Percentiles rank a stretch among this genome's conserved stretches.
These are phyloP conservation scores for Pentamera pediparva DNA, from an alignment of 53 echinoderm and acorn worm genomes.

Conservation along the genomic window DNA sequence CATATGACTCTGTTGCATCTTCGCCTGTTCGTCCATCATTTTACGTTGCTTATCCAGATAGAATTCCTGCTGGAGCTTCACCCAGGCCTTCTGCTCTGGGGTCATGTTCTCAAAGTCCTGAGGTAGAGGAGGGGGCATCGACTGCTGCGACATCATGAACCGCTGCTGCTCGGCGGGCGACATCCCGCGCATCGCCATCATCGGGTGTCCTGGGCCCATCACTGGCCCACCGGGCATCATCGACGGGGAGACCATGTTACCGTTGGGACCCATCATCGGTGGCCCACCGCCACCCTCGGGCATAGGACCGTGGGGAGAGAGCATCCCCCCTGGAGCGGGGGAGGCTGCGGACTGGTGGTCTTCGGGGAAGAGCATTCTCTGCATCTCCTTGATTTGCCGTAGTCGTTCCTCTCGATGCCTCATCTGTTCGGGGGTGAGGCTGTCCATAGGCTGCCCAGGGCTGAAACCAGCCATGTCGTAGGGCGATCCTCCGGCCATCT, in stretches of 20 bases:
- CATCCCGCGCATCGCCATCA: conserved; percentile 57
- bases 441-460: conserved; percentile 80
- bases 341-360: conserved; percentile 76
- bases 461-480: conserved; percentile 71
- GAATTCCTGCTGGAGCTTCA: conserved; percentile 93
- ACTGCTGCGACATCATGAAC: conserved; percentile 71
- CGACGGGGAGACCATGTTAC: conserved; percentile 57
- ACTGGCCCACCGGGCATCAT: conserved; percentile 54
- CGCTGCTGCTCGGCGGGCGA: conserved; percentile 69
- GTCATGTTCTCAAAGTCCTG: conserved; percentile 89
- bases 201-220: conserved; percentile 40
- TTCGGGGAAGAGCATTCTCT: conserved; percentile 87
- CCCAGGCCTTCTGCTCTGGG: conserved; percentile 85
- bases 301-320: conserved; percentile 69
- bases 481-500: conserved; percentile 40
- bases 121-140: conserved; percentile 62
- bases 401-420: conserved; percentile 77
- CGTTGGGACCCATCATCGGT: conserved; percentile 77
- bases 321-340: conserved; percentile 71
- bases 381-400: conserved; percentile 86
- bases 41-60: conserved; percentile 81
- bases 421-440: conserved; percentile 90
- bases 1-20: conserved; percentile 63
- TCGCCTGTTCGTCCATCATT: conserved; percentile 68
- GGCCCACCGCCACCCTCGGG: conserved; percentile 35